phyloP scores from a whole-genome alignment of 2,797 vertebrate species.

The Phrynocephalus forsythii region DNA sequence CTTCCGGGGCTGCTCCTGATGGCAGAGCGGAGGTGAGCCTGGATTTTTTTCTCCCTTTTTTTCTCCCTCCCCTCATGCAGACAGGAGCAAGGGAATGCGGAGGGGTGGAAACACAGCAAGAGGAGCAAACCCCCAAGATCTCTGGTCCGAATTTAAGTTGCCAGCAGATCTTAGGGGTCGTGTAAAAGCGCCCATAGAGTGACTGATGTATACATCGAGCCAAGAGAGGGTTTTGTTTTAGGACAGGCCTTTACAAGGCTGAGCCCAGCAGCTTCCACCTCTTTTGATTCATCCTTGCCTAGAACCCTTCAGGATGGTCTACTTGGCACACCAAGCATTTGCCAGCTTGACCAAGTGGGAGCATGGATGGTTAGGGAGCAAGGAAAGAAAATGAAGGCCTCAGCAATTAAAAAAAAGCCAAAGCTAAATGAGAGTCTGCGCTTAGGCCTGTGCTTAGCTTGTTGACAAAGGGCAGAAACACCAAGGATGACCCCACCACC shows the following conservation, averaged over 20 bases:
- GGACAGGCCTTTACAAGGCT: neutral
- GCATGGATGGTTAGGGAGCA: neutral
- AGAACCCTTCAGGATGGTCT: neutral
- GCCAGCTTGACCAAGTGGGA: fast-evolving
- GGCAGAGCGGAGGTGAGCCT: too few relatives aligned
- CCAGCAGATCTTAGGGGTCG: too few relatives aligned
- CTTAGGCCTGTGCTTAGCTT: neutral
- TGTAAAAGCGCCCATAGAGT: neutral
- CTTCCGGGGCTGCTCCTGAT: too few relatives aligned
- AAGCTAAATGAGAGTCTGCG: fast-evolving
- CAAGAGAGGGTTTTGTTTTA: neutral
- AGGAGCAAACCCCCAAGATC: too few relatives aligned
- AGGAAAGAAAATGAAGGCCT: fast-evolving
- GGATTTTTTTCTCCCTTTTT: too few relatives aligned
- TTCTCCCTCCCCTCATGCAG: too few relatives aligned
- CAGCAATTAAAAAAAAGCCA: neutral
- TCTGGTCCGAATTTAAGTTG: too few relatives aligned
- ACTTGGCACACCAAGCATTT: neutral
- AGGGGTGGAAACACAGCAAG: too few relatives aligned
- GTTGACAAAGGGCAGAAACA: conserved; percentile 3
- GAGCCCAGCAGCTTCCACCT: conserved; percentile 2
- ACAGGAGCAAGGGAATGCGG: too few relatives aligned
- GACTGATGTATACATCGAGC: neutral
- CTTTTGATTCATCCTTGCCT: neutral
- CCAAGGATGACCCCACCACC: neutral